Evolutionary conservation across 2,797 vertebrate species (phyloP), one percentile per base, ranked within the genome.

Genomic region (Chloroceryle inda): DNA sequence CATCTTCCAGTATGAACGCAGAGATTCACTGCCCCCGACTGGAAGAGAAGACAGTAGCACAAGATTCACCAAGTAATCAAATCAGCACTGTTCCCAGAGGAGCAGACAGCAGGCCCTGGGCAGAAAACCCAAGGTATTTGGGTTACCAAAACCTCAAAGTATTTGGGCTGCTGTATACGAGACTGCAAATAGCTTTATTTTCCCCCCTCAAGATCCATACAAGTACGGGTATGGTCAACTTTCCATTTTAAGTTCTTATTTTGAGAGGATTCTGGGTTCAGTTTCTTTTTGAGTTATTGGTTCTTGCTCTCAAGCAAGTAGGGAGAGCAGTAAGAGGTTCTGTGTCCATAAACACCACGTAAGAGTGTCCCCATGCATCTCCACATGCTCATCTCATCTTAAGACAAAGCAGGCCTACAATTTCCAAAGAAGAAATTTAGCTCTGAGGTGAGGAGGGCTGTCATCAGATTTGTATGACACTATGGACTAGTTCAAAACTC

Each of bases 1-100:
- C 96, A 56, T 98, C 67, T 98, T 97, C 99, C 99, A 99, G 94
- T 98, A 99, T 0, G 97, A 97, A 47, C 99, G 98, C 93, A 99
- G 98, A 53, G 98, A 97, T 93, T 99, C 99, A 13, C 97, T 98
- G 53, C 99, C 99, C 26, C 99, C 99, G 12, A 99, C 99, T 99
- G 96, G 72, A 97, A 93, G 73, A 88, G 55, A 96, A 95, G 6
- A 95, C 38, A 19, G 68, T 23, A 94, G 79, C 72, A 88, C 84
- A 63, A 71, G 27, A 89, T 31, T 89, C 72, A 80, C 68, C 86
- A 24, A 81, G 47, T n/a, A 45, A 91, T 33, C 61, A 72, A 67
- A 42, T 40, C 66, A 92, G 33, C 27, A 37, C 40, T 29, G 29
- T 50, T 77, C 29, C 33, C 42, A 26, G 18, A 88, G 33, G 33